Base-by-base conservation (phyloP, 2,888 invertebrate species). In the Nysson spinosus region DNA sequence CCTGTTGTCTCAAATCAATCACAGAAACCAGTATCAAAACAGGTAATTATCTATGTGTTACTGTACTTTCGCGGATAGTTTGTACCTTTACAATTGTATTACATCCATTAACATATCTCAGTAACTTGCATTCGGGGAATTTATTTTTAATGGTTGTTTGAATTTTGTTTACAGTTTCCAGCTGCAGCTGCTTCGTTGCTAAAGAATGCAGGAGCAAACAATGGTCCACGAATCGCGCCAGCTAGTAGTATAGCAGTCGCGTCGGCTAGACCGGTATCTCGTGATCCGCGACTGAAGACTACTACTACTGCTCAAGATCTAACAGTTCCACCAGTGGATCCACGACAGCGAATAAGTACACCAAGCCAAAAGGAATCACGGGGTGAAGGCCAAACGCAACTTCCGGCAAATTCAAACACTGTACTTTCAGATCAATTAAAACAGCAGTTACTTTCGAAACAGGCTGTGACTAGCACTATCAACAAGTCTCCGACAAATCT, bases 151-250 rank as follows among this genome's bases (percentile, higher is more conserved):
- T 5, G 40, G 24, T 52, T 51, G 54, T 4, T 26, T 7, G 22
- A 26, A 2, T 57, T 56, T 49, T 68, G 0, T 50, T 72, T 60
- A 2, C 60, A 85, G 86, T 84, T 83, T 43, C 82, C 85, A 51
- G 75, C 82, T 12, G 83, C 84, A 28, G 73, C 85, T 7, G 80
- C 84, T 7, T 78, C 83, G 1, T 75, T 86, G 22, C 64, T 86
- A 46, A 86, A 86, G 56, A 80, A 81, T 19, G 79, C 77, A 5
- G 77, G 79, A 20, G 69, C 78, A 24, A 83, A 70, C 49, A 82
- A 80, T 66, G 84, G 85, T 7, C 83, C 88, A 30, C 89, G 90
- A 75, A 91, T 92, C 51, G 88, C 90, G 66, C 91, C 91, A 2
- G 89, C 89, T 3, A 90, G 88, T 79, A 86, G 89, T 30, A 87